Evolutionary conservation across 2,888 invertebrate species (phyloP), one percentile per base, ranked within the genome.

Genomic region (Drosophila ezoana): DNA sequence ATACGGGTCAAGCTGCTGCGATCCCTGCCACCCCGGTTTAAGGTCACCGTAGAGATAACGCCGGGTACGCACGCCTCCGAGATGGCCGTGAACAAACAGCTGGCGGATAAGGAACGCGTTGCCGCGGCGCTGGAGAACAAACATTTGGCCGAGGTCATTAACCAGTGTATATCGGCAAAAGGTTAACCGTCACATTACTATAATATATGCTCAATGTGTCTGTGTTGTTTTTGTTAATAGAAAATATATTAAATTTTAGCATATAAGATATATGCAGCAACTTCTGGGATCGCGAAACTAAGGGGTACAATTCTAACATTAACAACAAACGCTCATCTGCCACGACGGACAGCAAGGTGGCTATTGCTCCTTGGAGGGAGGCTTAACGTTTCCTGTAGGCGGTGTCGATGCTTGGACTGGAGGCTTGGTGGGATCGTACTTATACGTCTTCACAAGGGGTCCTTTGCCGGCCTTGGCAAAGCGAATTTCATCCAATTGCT

Each of bases 21-120:
- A 67, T 95, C 96, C 0, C 92, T 98, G 5, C 98, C 98, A 0
- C 93, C 95, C 9, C 94, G 96, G 44, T 97, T 97, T 90, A 97
- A 98, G 93, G 96, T 98, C 2, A 95, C 94, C 6, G 98, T 99
- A 0, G 94, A 95, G 87, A 97, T 99, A 4, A 95, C 97, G 0
- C 98, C 98, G 1, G 99, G 99, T 0, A 96, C 97, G 0, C 99
- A 99, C 90, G 95, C 95, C 9, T 97, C 98, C 0, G 99, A 99
- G 90, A 93, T 94, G 62, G 97, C 98, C 0, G 97, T 99, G 3
- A 99, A 99, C 92, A 99, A 99, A 90, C 99, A 99, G 90, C 93
- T 99, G 18, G 98, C 97, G 0, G 99, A 99, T 91, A 99, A 99
- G 91, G 99, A 99, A 92, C 93, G 99, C 75, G 98, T 99, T 0